Evolutionary conservation across 2,113 vertebrate species (phyloP).

Genomic region (Austrofundulus limnaeus): DNA sequence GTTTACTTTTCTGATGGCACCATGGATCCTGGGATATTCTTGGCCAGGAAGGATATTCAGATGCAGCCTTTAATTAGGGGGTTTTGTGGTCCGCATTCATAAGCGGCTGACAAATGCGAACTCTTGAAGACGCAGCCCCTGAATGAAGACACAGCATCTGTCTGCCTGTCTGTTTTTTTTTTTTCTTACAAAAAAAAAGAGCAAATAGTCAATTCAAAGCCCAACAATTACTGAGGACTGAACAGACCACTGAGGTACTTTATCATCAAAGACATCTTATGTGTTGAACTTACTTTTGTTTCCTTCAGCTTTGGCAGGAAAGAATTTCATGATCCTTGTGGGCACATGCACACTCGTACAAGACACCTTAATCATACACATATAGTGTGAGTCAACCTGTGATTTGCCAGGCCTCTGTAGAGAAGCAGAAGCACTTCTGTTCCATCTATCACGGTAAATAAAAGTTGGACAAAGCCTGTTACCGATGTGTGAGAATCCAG

Average conservation of each 20-base stretch:
- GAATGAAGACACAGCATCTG: no score
- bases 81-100: no score
- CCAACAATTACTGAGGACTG: neutral
- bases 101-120: no score
- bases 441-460: constrained; percentile 46
- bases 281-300: neutral
- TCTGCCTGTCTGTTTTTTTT: no score
- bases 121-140: no score
- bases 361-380: neutral
- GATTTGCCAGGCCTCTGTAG: neutral
- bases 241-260: neutral
- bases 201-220: no score
- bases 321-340: neutral
- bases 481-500: constrained; percentile 5
- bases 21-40: no score
- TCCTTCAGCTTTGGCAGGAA: neutral
- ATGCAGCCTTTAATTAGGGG: no score
- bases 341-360: neutral
- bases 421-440: constrained; percentile 19
- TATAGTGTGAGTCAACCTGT: neutral
- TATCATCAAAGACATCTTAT: neutral
- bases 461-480: constrained; percentile 32
- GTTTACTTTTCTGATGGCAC: no score
- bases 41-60: no score
- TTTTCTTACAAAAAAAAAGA: no score